phyloP scores from a whole-genome alignment of 2,888 invertebrate species.

The Aplocera efformata region DNA sequence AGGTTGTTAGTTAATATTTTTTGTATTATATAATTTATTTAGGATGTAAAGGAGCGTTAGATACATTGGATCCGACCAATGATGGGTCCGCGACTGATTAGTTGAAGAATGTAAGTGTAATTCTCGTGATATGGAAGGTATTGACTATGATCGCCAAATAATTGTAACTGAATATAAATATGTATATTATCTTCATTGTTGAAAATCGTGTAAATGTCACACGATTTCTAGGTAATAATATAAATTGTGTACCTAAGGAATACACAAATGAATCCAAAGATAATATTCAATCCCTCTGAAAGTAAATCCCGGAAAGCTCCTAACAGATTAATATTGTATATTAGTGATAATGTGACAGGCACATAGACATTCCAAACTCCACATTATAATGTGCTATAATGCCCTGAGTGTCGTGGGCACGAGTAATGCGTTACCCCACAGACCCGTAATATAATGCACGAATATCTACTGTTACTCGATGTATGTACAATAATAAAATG shows the following conservation, averaged over 20 bases:
- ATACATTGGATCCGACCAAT: slow-evolving; percentile 65
- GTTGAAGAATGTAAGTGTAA: slow-evolving; percentile 75
- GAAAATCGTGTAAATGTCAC: slow-evolving; percentile 62
- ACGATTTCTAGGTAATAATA: slow-evolving; percentile 36
- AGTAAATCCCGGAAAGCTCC: slow-evolving; percentile 1
- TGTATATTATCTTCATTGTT: slow-evolving; percentile 65
- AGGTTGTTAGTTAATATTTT: slow-evolving; percentile 72
- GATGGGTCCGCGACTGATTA: slow-evolving; percentile 77
- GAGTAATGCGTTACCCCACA: no score
- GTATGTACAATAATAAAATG: slow-evolving; percentile 58
- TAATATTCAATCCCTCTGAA: slow-evolving; percentile 43
- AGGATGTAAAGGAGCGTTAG: slow-evolving; percentile 69
- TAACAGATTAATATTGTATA: no score
- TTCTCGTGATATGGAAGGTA: slow-evolving; percentile 74
- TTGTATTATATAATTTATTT: slow-evolving; percentile 80
- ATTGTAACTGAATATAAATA: slow-evolving; percentile 57
- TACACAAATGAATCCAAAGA: slow-evolving; percentile 51
- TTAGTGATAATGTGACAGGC: no score
- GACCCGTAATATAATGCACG: slow-evolving; percentile 46
- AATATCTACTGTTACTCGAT: slow-evolving; percentile 62
- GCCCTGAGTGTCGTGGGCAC: no score
- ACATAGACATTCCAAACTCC: no score
- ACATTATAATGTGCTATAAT: no score
- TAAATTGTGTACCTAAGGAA: slow-evolving; percentile 28
- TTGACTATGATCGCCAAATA: slow-evolving; percentile 78